phyloP scores from a whole-genome alignment of 2,113 vertebrate genomes.

The Siphamia tubifer region DNA sequence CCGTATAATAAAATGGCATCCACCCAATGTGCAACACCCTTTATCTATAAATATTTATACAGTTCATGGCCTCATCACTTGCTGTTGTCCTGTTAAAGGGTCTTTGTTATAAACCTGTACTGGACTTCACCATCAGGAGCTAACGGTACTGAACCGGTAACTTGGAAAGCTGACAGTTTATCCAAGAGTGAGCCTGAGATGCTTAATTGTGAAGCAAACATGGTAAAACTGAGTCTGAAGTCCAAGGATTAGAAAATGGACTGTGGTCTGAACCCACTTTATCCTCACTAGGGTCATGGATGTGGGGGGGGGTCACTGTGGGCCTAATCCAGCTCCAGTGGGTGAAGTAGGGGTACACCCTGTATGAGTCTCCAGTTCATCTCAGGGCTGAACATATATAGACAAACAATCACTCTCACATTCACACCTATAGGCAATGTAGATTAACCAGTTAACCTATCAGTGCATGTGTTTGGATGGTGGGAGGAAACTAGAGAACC shows the following conservation, averaged over 20 bases:
- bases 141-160: conserved; percentile 16
- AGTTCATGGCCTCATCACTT: conserved; percentile 53
- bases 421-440: too few relatives aligned
- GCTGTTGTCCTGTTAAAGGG: conserved; percentile 53
- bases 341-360: too few relatives aligned
- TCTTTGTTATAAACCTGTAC: conserved; percentile 46
- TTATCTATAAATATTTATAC: conserved; percentile 66
- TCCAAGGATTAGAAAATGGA: neutral
- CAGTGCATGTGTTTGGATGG: too few relatives aligned
- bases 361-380: too few relatives aligned
- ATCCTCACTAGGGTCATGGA: too few relatives aligned
- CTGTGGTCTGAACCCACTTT: too few relatives aligned
- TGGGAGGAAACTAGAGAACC: too few relatives aligned
- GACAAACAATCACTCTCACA: too few relatives aligned
- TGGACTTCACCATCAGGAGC: conserved; percentile 29
- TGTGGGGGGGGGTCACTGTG: too few relatives aligned
- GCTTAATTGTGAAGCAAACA: neutral
- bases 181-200: neutral
- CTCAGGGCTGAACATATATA: too few relatives aligned
- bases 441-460: too few relatives aligned
- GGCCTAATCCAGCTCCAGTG: too few relatives aligned
- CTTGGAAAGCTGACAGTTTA: neutral
- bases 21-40: conserved; percentile 52
- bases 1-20: conserved; percentile 42
- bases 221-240: neutral